A percentile compares a stretch with the other conserved stretches of the same genome.
Evolutionary conservation across 2,888 invertebrate genomes (phyloP).

Genomic region (Baccha elongata): DNA sequence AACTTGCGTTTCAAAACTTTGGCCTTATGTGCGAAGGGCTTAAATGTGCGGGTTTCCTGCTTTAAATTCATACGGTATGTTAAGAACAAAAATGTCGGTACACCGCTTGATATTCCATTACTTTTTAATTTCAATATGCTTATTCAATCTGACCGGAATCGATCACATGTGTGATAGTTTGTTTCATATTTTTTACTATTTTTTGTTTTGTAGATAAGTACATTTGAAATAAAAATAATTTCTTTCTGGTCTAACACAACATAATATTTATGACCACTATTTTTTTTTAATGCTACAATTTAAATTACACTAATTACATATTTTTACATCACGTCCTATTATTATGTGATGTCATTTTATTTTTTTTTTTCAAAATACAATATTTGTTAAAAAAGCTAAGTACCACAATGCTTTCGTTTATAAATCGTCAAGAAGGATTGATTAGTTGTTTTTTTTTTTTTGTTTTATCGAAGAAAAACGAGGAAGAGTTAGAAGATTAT

Average conservation of each 20-base stretch:
- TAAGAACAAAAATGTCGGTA: too few relatives aligned
- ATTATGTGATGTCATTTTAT: slow-evolving; percentile 41
- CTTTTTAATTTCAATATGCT: too few relatives aligned
- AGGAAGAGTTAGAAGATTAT: slow-evolving; percentile 28
- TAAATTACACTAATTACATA: slow-evolving; percentile 13
- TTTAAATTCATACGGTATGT: too few relatives aligned
- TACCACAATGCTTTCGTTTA: slow-evolving; percentile 55
- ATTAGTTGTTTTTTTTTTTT: too few relatives aligned
- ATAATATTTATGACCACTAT: slow-evolving; percentile 21
- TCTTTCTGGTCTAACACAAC: slow-evolving; percentile 40
- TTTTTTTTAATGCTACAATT: slow-evolving; percentile 12
- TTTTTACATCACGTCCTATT: slow-evolving; percentile 28
- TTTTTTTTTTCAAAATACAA: slow-evolving; percentile 21
- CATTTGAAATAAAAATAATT: slow-evolving; percentile 45
- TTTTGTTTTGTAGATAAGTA: slow-evolving; percentile 34
- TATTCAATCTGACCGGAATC: too few relatives aligned
- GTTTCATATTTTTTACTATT: slow-evolving; percentile 16
- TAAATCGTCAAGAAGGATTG: slow-evolving; percentile 27
- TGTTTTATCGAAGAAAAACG: slow-evolving; percentile 7
- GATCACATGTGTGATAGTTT: too few relatives aligned
- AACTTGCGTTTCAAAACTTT: too few relatives aligned
- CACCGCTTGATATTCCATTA: too few relatives aligned
- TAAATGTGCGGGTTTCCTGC: too few relatives aligned
- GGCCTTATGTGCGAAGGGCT: too few relatives aligned
- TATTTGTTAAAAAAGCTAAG: slow-evolving; percentile 62